Conservation (phyloP, 1,140 invertebrate genomes). For the Meteorus sp. region DNA sequence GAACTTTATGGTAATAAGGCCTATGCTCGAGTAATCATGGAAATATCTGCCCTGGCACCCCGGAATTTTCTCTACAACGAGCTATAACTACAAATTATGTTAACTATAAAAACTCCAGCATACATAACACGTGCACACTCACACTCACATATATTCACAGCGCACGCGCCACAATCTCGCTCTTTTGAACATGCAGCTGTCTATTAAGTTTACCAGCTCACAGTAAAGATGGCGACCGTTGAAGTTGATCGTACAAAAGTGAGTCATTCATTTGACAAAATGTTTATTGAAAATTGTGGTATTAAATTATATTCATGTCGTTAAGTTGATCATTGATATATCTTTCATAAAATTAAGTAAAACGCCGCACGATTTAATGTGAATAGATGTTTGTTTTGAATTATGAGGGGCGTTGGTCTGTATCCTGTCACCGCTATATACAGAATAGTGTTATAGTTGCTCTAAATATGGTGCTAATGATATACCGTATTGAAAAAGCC, state of each 20-base stretch:
- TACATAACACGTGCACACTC: not conserved
- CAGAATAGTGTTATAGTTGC: not conserved
- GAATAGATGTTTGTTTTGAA: not conserved
- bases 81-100: no score
- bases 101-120: no score
- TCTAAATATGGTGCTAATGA: not conserved
- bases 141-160: not conserved
- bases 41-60: no score
- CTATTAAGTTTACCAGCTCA: constrained; percentile 7
- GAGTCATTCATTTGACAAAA: constrained; percentile 24
- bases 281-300: not conserved
- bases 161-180: not conserved
- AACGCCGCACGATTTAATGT: not conserved
- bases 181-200: not conserved
- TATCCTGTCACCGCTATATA: constrained; percentile 11
- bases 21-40: no score
- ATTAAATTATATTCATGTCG: not conserved
- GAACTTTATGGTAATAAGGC: no score
- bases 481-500: not conserved
- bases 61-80: no score
- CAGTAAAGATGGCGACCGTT: constrained; percentile 53
- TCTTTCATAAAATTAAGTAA: not conserved
- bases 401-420: constrained; percentile 49
- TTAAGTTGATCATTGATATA: not conserved
- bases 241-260: constrained; percentile 56